Evolutionary conservation across 2,888 invertebrate species (phyloP).

Genomic region (Brassicogethes aeneus): DNA sequence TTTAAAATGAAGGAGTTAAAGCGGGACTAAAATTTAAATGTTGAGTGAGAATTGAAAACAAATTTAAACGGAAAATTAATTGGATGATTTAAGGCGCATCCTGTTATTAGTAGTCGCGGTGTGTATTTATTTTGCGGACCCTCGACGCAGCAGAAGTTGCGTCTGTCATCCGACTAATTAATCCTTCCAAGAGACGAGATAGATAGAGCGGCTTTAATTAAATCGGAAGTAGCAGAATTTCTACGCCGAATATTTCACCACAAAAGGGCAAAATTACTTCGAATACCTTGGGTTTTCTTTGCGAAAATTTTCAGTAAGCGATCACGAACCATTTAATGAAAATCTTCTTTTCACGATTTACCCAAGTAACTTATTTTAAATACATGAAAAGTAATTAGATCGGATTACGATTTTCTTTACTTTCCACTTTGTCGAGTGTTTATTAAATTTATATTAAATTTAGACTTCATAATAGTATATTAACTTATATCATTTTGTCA

Average conservation of each 20-base stretch:
- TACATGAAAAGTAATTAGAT: not conserved
- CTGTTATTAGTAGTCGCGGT: slow-evolving; percentile 32
- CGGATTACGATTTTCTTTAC: not conserved
- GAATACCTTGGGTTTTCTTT: slow-evolving; percentile 9
- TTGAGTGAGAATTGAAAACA: slow-evolving; percentile 23
- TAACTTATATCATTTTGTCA: too few relatives aligned
- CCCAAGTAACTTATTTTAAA: not conserved
- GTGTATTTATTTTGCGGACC: slow-evolving; percentile 33
- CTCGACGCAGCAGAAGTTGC: slow-evolving; percentile 29
- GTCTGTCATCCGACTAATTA: slow-evolving; percentile 36
- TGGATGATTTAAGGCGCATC: slow-evolving; percentile 34
- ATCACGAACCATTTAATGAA: not conserved
- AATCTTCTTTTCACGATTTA: not conserved
- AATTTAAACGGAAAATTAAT: slow-evolving; percentile 36
- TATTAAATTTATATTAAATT: too few relatives aligned
- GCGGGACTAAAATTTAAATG: not conserved
- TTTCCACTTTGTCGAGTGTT: too few relatives aligned
- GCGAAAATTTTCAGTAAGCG: not conserved
- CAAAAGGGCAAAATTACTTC: slow-evolving; percentile 19
- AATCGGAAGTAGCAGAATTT: slow-evolving; percentile 35
- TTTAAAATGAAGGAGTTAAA: not conserved
- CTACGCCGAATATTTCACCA: slow-evolving; percentile 29
- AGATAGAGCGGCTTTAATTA: slow-evolving; percentile 37
- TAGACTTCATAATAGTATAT: too few relatives aligned
- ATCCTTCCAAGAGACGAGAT: slow-evolving; percentile 35